Evolutionary conservation across 30 jellyfish, hydroid and myxozoan genomes (phyloP), one percentile per base, ranked within the genome.

Genomic region (Calvadosia cruxmelitensis): DNA sequence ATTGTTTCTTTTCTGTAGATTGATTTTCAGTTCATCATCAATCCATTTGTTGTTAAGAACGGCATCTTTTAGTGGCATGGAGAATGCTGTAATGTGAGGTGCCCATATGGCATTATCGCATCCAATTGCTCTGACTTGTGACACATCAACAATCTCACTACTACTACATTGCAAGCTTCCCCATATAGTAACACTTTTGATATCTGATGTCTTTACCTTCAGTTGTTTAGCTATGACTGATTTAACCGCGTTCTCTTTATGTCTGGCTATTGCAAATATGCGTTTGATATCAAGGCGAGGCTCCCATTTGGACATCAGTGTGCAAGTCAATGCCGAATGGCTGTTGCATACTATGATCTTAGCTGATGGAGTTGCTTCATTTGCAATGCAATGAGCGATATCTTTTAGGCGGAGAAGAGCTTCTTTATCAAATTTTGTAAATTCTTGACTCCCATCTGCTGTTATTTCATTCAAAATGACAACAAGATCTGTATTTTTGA

Each of bases 21-120:
- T 16, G 3, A 71, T 74, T 34, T 72, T 62, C 27, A 77, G 63
- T 66, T 79, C 80, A 33, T 73, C 63, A 32, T 82, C 50, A 30
- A 81, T 42, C 95, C 95, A 91, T 63, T 74, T 70, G 30, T 77
- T 78, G 61, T 91, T 93, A 78, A 72, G 83, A 25, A 82, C 82
- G 49, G 82, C 31, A 66, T 82, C 95, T 25, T 67, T 73, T 5
- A 86, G 72, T 3, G 79, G 69, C 23, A 76, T 92, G 26, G 94
- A 71, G 64, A 72, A 91, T 5, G 85, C 84, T 27, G 50, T 53
- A 29, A 81, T 73, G 61, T 91, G 94, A 7, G 99, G 99, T 33
- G 94, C 99, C 99, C 99, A 91, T 1, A 91, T 72, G 23, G 99
- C 95, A 3, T 94, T 94, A 73, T 91, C 92, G 70, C 76, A 91